phyloP scores from a whole-genome alignment of 2,888 invertebrate genomes.

The Meteorus colon region DNA sequence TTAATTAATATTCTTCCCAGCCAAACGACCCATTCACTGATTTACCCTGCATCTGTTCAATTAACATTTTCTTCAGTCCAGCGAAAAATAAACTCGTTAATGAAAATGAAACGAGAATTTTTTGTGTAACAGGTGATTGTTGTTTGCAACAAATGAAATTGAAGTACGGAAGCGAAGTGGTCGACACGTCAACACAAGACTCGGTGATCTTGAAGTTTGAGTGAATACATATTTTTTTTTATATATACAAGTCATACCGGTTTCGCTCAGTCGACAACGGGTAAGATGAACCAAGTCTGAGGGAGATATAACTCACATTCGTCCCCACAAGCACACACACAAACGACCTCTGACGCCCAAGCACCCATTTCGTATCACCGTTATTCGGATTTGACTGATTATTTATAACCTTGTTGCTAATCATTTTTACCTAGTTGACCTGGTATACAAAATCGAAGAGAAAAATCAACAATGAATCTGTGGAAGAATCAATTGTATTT shows the following conservation, averaged over 20 bases:
- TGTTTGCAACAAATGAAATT: conserved; percentile 2
- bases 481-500: background rate
- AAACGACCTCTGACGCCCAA: conserved; percentile 3
- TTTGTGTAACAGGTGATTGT: background rate
- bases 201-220: conserved; percentile 4
- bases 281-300: conserved; percentile 29
- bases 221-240: background rate
- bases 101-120: no score
- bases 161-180: conserved; percentile 19
- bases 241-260: conserved; percentile 50
- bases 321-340: background rate
- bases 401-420: background rate
- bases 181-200: conserved; percentile 1
- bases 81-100: background rate
- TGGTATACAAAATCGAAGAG: no score
- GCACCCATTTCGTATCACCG: conserved; percentile 20
- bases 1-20: conserved; percentile 15
- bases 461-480: background rate
- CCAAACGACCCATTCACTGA: conserved; percentile 24
- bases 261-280: conserved; percentile 42
- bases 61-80: background rate
- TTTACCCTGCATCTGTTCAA: background rate
- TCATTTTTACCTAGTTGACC: no score
- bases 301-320: background rate
- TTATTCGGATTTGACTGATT: conserved; percentile 23